Evolutionary conservation across 2,797 vertebrate genomes (phyloP).

Genomic region (Anas capensis): DNA sequence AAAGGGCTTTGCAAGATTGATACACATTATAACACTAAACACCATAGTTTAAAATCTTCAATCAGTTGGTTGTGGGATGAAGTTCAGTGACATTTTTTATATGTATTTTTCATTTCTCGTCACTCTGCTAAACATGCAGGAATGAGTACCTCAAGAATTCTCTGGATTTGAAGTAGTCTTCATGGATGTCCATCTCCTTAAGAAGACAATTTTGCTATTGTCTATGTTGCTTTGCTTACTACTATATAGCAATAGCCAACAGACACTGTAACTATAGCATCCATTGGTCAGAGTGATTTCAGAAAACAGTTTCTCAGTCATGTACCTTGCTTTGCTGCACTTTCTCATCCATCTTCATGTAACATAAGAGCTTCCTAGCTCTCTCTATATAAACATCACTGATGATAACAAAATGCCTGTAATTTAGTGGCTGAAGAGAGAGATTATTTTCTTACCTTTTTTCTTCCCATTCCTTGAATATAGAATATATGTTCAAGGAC

Average conservation of each 20-base stretch:
- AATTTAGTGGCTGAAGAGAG: neutral
- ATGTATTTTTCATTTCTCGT: neutral
- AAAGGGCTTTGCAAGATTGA: neutral
- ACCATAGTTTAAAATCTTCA: neutral
- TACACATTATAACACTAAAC: fast-evolving
- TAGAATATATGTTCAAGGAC: neutral
- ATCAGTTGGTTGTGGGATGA: neutral
- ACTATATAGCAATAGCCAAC: neutral
- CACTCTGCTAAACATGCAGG: neutral
- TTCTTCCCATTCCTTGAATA: neutral
- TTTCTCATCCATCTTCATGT: neutral
- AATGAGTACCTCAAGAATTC: neutral
- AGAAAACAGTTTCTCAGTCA: neutral
- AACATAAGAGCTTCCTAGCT: neutral
- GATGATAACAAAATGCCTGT: neutral
- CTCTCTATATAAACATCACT: neutral
- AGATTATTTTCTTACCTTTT: neutral
- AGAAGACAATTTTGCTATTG: neutral
- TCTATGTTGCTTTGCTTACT: neutral
- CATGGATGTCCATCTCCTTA: fast-evolving
- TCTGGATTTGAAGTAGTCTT: neutral
- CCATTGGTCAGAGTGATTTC: neutral
- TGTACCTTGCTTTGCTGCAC: neutral
- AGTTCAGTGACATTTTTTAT: neutral
- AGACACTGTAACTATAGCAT: neutral